Evolutionary conservation across 2,888 invertebrate genomes (phyloP).

Genomic region (Atethmia centrago): DNA sequence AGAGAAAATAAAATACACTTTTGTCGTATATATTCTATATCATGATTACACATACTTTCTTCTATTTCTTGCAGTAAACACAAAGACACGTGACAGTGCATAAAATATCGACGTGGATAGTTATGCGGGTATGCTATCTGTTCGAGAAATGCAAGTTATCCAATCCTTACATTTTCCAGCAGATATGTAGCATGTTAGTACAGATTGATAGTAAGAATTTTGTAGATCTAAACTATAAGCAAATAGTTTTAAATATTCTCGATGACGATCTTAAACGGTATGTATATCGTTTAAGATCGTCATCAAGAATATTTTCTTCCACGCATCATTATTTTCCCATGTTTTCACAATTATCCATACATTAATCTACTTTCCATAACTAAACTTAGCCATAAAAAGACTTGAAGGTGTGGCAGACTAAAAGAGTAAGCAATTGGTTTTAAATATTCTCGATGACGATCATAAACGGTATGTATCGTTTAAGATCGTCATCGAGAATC

Average conservation of each 20-base stretch:
- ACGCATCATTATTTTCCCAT: neutral
- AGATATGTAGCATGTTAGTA: neutral
- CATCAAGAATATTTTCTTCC: too few relatives aligned
- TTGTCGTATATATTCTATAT: neutral
- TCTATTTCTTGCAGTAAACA: constrained; percentile 4
- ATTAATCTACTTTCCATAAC: neutral
- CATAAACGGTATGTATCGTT: too few relatives aligned
- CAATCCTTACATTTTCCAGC: neutral
- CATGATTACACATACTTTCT: neutral
- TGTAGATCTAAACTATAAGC: neutral
- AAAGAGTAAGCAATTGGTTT: too few relatives aligned
- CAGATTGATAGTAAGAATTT: constrained; percentile 9
- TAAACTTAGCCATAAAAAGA: constrained; percentile 18
- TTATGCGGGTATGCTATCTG: neutral
- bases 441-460: too few relatives aligned
- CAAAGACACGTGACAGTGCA: neutral
- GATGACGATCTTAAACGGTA: neutral
- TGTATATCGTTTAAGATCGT: too few relatives aligned
- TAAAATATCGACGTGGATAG: neutral
- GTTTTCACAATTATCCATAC: neutral
- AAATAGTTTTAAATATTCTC: neutral
- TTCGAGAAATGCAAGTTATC: neutral
- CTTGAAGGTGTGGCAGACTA: constrained; percentile 15
- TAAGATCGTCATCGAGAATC: too few relatives aligned
- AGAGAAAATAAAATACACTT: too few relatives aligned